A percentile compares a stretch with the other conserved stretches of the same genome.
Conservation (phyloP, 2,888 invertebrate genomes). For the Nasonia oneida region DNA sequence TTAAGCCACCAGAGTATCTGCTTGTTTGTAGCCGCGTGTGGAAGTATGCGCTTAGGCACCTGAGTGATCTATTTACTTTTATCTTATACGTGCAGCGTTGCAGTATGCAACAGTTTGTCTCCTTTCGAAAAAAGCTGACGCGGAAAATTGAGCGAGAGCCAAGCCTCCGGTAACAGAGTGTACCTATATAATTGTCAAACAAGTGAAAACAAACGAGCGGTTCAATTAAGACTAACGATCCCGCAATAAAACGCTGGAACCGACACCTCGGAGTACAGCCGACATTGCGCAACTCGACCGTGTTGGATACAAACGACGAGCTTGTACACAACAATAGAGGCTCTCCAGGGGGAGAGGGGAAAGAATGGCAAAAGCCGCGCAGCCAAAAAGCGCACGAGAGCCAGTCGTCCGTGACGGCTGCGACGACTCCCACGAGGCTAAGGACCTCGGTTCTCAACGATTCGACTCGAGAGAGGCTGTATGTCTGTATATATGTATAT, state of each 20-base stretch:
- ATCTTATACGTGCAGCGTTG: too few relatives aligned
- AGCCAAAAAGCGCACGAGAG: conserved; percentile 16
- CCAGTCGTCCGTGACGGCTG: conserved; percentile 18
- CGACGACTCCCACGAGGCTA: conserved; percentile 40
- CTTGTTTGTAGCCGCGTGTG: too few relatives aligned
- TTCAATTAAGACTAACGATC: neutral
- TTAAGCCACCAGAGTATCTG: neutral
- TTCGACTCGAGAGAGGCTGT: neutral
- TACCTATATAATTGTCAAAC: neutral
- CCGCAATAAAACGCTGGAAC: neutral
- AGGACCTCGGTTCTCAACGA: conserved; percentile 14
- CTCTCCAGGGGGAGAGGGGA: neutral
- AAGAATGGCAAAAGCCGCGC: neutral
- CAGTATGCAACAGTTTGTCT: too few relatives aligned
- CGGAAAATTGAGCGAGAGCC: neutral
- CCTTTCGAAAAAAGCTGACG: too few relatives aligned
- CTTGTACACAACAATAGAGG: neutral
- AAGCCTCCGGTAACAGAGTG: neutral
- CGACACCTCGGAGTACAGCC: neutral
- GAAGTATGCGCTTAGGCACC: too few relatives aligned
- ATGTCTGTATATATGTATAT: neutral
- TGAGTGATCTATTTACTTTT: too few relatives aligned
- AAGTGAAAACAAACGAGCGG: conserved; percentile 13
- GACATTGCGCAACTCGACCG: neutral
- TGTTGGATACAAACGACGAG: neutral